Evolutionary conservation across 2,888 invertebrate genomes (phyloP).

Genomic region (Amorpha juglandis): DNA sequence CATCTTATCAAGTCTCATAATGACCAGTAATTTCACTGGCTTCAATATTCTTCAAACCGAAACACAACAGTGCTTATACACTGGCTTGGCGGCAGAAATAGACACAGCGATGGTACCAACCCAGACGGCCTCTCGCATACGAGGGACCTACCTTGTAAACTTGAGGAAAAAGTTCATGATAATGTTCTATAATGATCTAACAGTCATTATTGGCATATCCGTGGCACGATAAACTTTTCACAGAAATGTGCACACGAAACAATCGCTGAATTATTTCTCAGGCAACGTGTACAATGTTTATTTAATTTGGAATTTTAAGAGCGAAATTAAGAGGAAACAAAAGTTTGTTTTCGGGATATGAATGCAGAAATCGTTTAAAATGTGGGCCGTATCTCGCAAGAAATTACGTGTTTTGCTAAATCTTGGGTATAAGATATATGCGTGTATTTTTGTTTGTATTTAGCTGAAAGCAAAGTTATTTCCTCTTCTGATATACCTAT

Average conservation of each 20-base stretch:
- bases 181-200: background rate
- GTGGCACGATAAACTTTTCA: background rate
- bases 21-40: too few species aligned
- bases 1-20: too few species aligned
- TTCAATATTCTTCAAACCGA: too few species aligned
- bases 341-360: background rate
- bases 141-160: too few species aligned
- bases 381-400: background rate
- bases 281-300: conserved; percentile 9
- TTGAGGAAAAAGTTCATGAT: background rate
- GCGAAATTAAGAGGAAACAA: conserved; percentile 36
- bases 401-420: background rate
- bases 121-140: too few species aligned
- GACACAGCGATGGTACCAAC: too few species aligned
- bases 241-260: conserved; percentile 17
- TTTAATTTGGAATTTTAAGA: conserved; percentile 3
- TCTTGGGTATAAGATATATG: too few species aligned
- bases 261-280: conserved; percentile 1
- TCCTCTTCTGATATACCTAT: too few species aligned
- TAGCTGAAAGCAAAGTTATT: too few species aligned
- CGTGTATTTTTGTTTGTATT: too few species aligned
- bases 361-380: background rate
- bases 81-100: too few species aligned
- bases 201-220: conserved; percentile 5
- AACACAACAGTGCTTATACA: too few species aligned